Conservation (phyloP, 2,888 invertebrate genomes). For the Drosophila borealis region DNA sequence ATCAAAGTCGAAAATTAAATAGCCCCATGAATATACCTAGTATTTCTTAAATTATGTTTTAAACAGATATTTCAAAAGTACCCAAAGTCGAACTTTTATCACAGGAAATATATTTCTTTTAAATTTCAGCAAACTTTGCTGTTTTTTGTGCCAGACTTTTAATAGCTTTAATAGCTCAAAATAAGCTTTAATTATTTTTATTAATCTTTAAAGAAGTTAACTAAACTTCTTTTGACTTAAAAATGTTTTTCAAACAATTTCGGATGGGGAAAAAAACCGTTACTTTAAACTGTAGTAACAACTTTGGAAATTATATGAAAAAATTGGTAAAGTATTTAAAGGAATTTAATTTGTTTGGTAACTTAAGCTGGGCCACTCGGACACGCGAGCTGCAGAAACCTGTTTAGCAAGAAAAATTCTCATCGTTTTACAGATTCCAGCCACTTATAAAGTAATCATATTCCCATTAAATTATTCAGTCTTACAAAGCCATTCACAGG, state of each 20-base stretch:
- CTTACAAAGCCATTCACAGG: conserved; percentile 20
- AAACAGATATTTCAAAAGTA: background rate
- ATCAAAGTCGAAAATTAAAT: no score
- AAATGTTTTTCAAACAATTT: conserved; percentile 12
- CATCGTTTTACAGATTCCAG: conserved; percentile 3
- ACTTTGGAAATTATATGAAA: no score
- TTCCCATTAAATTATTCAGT: conserved; percentile 51
- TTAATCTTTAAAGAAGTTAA: background rate
- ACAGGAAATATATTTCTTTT: background rate
- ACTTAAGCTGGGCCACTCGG: conserved; percentile 12
- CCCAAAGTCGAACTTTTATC: background rate
- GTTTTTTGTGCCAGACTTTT: background rate
- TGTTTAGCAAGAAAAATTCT: conserved; percentile 3
- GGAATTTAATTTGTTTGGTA: background rate
- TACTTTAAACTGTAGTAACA: conserved; percentile 1
- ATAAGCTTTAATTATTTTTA: conserved; percentile 2
- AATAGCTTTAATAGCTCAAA: conserved; percentile 2
- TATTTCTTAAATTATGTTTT: background rate
- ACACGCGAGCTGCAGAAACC: background rate
- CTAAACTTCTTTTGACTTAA: background rate
- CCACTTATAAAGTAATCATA: conserved; percentile 52
- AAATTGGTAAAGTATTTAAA: background rate
- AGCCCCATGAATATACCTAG: no score
- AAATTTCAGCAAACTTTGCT: background rate
- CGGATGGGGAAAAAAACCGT: conserved; percentile 1